A percentile compares a stretch with the other conserved stretches of the same genome.
Conservation (phyloP, 2,888 invertebrate genomes). For the Agrochola lychnidis region DNA sequence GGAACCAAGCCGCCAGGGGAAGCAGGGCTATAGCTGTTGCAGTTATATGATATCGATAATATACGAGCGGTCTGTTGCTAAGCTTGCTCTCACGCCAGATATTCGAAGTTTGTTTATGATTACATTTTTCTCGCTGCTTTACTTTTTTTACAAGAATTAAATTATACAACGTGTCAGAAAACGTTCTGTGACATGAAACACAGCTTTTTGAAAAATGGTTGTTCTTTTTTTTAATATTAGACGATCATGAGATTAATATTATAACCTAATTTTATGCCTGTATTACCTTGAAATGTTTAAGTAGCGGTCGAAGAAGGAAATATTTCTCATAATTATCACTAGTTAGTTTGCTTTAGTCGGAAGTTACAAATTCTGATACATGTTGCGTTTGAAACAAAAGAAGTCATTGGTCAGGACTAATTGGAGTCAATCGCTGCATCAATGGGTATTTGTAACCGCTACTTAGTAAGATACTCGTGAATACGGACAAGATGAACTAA, state of each 20-base stretch:
- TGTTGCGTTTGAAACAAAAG: conserved; percentile 2
- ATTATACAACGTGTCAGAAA: conserved; percentile 72
- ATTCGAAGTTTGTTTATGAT: conserved; percentile 70
- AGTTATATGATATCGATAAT: conserved; percentile 62
- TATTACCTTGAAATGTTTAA: conserved; percentile 52
- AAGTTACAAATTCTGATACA: conserved; percentile 18
- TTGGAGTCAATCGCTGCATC: conserved; percentile 40
- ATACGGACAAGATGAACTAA: conserved; percentile 41
- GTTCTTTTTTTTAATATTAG: conserved; percentile 57
- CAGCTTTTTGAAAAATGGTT: conserved; percentile 61
- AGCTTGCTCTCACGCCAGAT: conserved; percentile 68
- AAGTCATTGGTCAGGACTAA: conserved; percentile 28
- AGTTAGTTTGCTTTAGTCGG: conserved; percentile 17
- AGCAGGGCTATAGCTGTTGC: conserved; percentile 56
- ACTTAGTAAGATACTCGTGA: conserved; percentile 34
- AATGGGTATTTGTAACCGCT: conserved; percentile 41
- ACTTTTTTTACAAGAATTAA: conserved; percentile 68
- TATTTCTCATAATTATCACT: conserved; percentile 23
- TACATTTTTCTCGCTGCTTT: conserved; percentile 70
- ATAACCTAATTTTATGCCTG: conserved; percentile 62
- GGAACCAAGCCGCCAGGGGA: conserved; percentile 65
- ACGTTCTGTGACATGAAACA: conserved; percentile 70
- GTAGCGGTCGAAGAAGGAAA: conserved; percentile 33
- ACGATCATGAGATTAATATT: conserved; percentile 61
- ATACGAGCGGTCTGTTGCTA: conserved; percentile 66